Evolutionary conservation across 2,113 vertebrate species (phyloP).

Genomic region (Platysteira castanea): DNA sequence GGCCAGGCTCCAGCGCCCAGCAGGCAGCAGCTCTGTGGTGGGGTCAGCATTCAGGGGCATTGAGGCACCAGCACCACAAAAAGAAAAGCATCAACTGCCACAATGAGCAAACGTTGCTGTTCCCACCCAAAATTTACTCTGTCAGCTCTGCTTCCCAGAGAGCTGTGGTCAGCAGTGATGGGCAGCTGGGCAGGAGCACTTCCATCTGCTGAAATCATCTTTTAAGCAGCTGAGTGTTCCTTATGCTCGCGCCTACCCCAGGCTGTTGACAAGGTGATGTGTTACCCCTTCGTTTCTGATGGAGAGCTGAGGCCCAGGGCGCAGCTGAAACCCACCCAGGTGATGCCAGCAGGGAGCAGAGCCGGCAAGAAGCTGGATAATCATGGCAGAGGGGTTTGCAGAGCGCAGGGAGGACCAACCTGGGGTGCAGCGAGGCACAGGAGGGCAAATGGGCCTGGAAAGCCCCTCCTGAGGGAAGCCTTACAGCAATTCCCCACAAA

Average conservation of each 20-base stretch:
- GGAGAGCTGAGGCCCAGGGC: background rate
- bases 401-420: accelerated
- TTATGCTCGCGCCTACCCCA: background rate
- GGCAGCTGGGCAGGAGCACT: background rate
- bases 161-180: background rate
- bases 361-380: background rate
- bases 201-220: background rate
- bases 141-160: background rate
- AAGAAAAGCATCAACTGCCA: background rate
- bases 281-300: background rate
- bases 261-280: background rate
- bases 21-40: background rate
- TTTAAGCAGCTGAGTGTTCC: background rate
- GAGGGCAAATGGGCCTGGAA: background rate
- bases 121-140: background rate
- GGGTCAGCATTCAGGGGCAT: background rate
- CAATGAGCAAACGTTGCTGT: background rate
- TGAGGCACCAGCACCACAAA: background rate
- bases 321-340: background rate
- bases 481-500: background rate
- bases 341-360: background rate
- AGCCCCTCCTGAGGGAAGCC: background rate
- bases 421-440: background rate
- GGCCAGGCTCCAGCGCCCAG: background rate
- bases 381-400: accelerated